Conservation (phyloP, 2,888 invertebrate species). For the Pharmacophagus antenor region DNA sequence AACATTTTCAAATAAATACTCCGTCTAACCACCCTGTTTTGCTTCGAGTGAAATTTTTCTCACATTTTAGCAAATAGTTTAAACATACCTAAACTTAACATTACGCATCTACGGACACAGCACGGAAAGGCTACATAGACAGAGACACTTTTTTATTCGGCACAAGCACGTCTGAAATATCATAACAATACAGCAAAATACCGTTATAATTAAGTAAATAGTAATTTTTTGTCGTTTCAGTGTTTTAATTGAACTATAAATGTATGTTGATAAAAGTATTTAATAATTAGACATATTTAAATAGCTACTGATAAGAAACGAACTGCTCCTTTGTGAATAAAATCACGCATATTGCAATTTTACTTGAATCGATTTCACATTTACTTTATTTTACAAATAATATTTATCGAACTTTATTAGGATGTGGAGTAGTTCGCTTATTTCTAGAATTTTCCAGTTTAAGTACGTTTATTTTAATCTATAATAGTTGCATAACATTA, state of each 20-base stretch:
- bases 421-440: not conserved
- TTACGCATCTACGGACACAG: not conserved
- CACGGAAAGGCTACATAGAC: constrained; percentile 2
- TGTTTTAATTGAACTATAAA: not conserved
- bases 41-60: not conserved
- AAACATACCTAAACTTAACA: not conserved
- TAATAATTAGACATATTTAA: too few relatives aligned
- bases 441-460: not conserved
- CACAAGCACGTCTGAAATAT: constrained; percentile 24
- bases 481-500: not conserved
- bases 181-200: constrained; percentile 29
- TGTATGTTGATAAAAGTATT: not conserved
- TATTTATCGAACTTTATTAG: too few relatives aligned
- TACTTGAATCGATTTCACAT: too few relatives aligned
- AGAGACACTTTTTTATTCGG: constrained; percentile 15
- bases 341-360: too few relatives aligned
- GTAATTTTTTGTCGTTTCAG: not conserved
- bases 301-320: too few relatives aligned
- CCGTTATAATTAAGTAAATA: constrained; percentile 11
- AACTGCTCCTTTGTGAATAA: too few relatives aligned
- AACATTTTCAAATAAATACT: constrained; percentile 63
- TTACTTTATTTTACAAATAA: too few relatives aligned
- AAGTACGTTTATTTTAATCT: not conserved
- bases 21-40: constrained; percentile 50
- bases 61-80: constrained; percentile 13